phyloP scores from a whole-genome alignment of 2,888 invertebrate species.

The Sipunculus nudus region DNA sequence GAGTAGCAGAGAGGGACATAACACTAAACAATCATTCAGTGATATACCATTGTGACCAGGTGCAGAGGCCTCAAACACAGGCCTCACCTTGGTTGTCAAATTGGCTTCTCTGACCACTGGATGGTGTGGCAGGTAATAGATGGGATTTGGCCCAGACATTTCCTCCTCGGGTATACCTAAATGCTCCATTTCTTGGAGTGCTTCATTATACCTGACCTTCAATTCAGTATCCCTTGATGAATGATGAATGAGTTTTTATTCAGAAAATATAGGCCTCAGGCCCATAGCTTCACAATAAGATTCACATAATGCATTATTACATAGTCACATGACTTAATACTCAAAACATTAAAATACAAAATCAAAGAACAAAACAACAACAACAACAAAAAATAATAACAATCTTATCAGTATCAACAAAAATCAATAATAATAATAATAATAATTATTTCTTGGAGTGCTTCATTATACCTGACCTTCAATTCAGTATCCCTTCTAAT shows the following conservation, averaged over 20 bases:
- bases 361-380: too few relatives aligned
- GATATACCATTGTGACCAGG: not conserved
- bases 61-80: conserved; percentile 7
- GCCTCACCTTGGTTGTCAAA: not conserved
- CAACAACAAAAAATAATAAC: too few relatives aligned
- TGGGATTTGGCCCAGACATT: too few relatives aligned
- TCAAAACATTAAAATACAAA: too few relatives aligned
- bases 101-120: conserved; percentile 2
- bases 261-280: too few relatives aligned
- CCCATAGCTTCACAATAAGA: too few relatives aligned
- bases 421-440: conserved; percentile 1
- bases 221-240: not conserved
- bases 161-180: too few relatives aligned
- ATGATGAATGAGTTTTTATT: too few relatives aligned
- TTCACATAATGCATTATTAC: too few relatives aligned
- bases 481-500: not conserved
- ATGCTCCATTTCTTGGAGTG: not conserved
- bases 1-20: conserved; percentile 7
- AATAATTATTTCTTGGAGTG: not conserved
- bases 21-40: conserved; percentile 13
- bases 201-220: not conserved
- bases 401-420: not conserved
- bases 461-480: not conserved
- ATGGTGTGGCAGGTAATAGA: conserved; percentile 2
- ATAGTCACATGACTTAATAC: too few relatives aligned